phyloP scores from a whole-genome alignment of 35 echinoderm and acorn worm species.

The Apostichopus californicus region DNA sequence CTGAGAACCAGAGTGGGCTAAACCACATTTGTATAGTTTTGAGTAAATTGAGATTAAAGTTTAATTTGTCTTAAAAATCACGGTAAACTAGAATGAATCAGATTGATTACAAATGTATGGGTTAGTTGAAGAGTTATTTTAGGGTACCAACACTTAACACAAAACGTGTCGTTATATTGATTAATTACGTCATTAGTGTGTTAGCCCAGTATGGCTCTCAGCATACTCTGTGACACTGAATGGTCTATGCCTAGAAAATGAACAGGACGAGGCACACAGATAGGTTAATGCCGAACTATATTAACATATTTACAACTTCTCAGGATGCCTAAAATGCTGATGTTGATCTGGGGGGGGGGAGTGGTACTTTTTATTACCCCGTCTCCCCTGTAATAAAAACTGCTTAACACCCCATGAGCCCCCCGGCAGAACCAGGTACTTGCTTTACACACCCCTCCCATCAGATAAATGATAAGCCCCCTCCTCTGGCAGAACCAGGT shows the following conservation, averaged over 20 bases:
- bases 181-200: constrained; percentile 4
- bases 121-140: constrained; percentile 5
- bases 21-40: constrained; percentile 4
- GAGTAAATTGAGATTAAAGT: constrained; percentile 12
- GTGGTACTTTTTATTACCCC: constrained; percentile 9
- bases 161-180: constrained; percentile 4
- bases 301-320: constrained; percentile 15
- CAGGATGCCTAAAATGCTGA: background rate
- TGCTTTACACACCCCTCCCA: too few species aligned
- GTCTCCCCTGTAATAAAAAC: too few species aligned
- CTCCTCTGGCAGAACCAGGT: too few species aligned
- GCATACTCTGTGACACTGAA: background rate
- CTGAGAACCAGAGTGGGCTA: constrained; percentile 32
- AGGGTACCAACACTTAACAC: background rate
- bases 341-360: background rate
- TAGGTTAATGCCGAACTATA: too few species aligned
- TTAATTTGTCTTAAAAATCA: background rate
- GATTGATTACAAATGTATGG: background rate
- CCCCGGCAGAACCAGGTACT: too few species aligned
- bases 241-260: background rate
- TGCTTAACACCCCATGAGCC: too few species aligned
- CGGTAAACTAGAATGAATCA: background rate
- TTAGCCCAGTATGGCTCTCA: constrained; percentile 29
- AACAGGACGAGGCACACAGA: background rate
- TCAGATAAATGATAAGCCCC: too few species aligned